Base-by-base conservation (phyloP, 1,140 invertebrate genomes). In the Drosophila sp. region DNA sequence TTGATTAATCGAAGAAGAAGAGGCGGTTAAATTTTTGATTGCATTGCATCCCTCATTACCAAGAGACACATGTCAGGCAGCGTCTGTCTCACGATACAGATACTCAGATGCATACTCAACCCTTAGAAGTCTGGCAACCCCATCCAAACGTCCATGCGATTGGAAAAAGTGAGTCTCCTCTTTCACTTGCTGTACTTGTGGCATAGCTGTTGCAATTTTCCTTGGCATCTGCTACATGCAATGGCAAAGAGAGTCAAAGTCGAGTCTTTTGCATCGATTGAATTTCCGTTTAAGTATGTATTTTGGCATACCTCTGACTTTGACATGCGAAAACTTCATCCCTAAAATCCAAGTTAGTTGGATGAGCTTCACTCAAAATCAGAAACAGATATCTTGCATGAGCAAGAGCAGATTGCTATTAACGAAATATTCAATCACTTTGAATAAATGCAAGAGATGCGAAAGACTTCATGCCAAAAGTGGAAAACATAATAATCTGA, bases 1-100 rank as follows among this genome's bases (percentile, higher is more conserved):
- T 79, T 79, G 76, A 79, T 79, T 72, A 72, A 6, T 50, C 25
- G 44, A 50, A 50, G 62, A 60, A 33, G 68, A 50, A 50, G 62
- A 60, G 27, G 68, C 30, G 57, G 72, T 23, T 25, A 38, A 40
- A 55, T 60, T 44, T 58, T 57, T 47, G 44, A 47, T 47, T 47
- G 44, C 44, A 47, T 47, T 44, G n/a, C n/a, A 11, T 4, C 1
- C 41, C n/a, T 44, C 7, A 35, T 35, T 35, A 8, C 33, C 33
- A 35, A 35, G 33, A 35, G 8, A 35, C 4, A 10, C 7, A 35
- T 35, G 33, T 8, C 33, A 8, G 10, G 8, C 35, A 10, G 17
- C 17, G 17, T 17, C 17, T 35, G 33, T 3, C 33, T 7, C 3
- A 35, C 33, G 17, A 35, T 8, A 25, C 17, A 25, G 17, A 25